These are phyloP conservation scores for Latrodectus geometricus DNA, from an alignment of 1,140 invertebrate species.

Conservation along the genomic window DNA sequence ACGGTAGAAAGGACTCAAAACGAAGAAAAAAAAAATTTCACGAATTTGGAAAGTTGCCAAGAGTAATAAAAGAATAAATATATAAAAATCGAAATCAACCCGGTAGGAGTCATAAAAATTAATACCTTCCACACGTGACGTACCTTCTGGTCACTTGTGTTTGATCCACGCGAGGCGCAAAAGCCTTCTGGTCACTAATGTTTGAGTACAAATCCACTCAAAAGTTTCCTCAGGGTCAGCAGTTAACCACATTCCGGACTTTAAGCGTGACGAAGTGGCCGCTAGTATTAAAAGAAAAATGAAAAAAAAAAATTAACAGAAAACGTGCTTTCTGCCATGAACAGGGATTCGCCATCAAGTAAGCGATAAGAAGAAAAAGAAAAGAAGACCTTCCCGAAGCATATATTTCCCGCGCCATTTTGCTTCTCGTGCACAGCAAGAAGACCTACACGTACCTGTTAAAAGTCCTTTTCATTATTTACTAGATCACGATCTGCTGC, in stretches of 20 bases:
- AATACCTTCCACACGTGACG: conserved; percentile 40
- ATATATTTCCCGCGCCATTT: not conserved
- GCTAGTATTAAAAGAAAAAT: not conserved
- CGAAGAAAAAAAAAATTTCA: not conserved
- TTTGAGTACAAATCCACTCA: not conserved
- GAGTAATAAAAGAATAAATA: conserved; percentile 12
- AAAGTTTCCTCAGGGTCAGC: conserved; percentile 24
- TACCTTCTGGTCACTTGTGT: conserved; percentile 22
- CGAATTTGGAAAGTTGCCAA: conserved; percentile 36
- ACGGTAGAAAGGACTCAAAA: not conserved
- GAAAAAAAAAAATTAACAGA: conserved; percentile 19
- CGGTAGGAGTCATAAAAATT: conserved; percentile 38
- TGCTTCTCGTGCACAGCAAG: no score
- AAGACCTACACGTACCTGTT: not conserved
- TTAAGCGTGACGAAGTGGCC: conserved; percentile 8
- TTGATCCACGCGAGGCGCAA: not conserved
- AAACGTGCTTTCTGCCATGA: conserved; percentile 30
- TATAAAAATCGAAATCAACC: not conserved
- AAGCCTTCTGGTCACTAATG: conserved; percentile 3
- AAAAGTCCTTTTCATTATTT: not conserved
- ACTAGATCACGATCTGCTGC: not conserved
- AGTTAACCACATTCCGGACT: conserved; percentile 15
- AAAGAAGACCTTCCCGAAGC: not conserved
- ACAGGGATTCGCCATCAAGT: conserved; percentile 36
- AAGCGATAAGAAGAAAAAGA: not conserved